Base-by-base conservation (phyloP, 2,888 invertebrate species). In the Drosophila pegasa region DNA sequence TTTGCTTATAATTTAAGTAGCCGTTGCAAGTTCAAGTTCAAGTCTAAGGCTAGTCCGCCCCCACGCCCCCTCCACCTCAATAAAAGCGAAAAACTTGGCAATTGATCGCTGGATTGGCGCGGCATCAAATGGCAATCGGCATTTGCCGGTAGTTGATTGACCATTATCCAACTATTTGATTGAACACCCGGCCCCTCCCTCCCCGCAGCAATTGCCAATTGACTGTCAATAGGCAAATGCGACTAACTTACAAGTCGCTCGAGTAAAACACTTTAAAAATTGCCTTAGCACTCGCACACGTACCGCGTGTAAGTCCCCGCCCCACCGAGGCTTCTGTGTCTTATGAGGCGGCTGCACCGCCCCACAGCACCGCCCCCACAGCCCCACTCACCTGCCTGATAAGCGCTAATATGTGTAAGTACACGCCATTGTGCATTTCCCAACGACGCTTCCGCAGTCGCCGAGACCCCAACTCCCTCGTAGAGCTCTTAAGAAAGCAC, bases 131-230 rank as follows among this genome's bases (percentile, higher is more conserved):
- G 40, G 27, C 43, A 35, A 51, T 35, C 59, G 38, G 16, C 27
- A 45, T 27, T 41, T 37, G 31, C 58, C 65, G 48, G 43, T 60
- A 64, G 65, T 81, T 84, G 84, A 87, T 84, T 77, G 77, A 62
- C 63, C 80, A 78, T 85, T 82, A 85, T 75, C 70, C 71, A 79
- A 60, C 72, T 62, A 64, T 79, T 83, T 73, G 71, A 80, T 82
- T 73, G 76, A 85, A 43, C 76, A 41, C 29, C 43, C 16, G 4
- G 14, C 22, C n/a, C 1, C 35, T 1, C 27, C 2, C 41, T 0
- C 22, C 2, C 8, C 25, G 9, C 14, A 45, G 29, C 56, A 65
- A 63, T 78, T 69, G 66, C 66, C 83, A 86, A 83, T 86, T 83
- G 76, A 63, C 78, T 66, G 67, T 72, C 80, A 65, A 83, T 78